A percentile compares a stretch with the other conserved stretches of the same genome.
phyloP scores from a whole-genome alignment of 1,140 invertebrate species.

The Sarcophaga bullata region DNA sequence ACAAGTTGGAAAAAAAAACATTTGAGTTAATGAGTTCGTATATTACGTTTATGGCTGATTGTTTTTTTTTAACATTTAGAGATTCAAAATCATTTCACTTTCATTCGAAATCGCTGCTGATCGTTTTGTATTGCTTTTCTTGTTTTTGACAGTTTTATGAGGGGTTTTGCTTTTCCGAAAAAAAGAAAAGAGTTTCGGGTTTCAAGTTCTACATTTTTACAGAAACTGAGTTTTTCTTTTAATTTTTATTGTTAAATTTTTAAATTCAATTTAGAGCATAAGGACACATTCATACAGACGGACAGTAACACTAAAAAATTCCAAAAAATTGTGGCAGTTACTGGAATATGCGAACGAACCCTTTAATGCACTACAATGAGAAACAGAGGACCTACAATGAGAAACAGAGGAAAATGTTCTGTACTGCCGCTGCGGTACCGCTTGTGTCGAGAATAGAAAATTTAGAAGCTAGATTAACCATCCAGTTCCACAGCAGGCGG shows the following conservation, averaged over 20 bases:
- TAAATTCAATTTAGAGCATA: slow-evolving; percentile 32
- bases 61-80: neutral
- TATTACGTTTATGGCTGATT: slow-evolving; percentile 20
- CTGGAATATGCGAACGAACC: neutral
- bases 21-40: slow-evolving; percentile 6
- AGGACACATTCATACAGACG: neutral
- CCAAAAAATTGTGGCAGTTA: neutral
- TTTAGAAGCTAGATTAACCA: neutral
- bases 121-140: neutral
- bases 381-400: neutral
- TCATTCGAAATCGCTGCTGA: slow-evolving; percentile 5
- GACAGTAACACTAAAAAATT: neutral
- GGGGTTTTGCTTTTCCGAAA: neutral
- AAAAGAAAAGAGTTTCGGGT: neutral
- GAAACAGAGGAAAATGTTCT: neutral
- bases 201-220: slow-evolving; percentile 32
- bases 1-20: slow-evolving; percentile 6
- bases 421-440: neutral
- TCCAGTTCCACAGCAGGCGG: slow-evolving; percentile 35
- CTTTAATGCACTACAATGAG: slow-evolving; percentile 28
- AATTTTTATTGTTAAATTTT: neutral
- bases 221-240: slow-evolving; percentile 32
- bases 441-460: neutral
- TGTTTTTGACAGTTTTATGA: neutral
- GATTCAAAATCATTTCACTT: slow-evolving; percentile 33